A percentile compares a stretch with the other conserved stretches of the same genome.
phyloP scores from a whole-genome alignment of 1,140 invertebrate species.

The Chlorops oryzae region DNA sequence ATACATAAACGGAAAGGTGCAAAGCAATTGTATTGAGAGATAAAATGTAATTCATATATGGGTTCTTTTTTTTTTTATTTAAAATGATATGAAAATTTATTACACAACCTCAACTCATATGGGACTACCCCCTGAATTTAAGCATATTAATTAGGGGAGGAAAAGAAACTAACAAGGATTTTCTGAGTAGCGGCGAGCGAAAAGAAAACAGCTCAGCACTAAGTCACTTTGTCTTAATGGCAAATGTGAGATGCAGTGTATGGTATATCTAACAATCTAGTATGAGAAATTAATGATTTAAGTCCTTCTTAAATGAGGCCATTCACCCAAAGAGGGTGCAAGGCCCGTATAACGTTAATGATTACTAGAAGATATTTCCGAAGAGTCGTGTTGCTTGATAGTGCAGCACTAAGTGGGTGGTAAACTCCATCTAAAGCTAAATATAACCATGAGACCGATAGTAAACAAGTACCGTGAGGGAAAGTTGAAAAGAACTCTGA shows the following conservation, averaged over 20 bases:
- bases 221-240: slow-evolving; percentile 23
- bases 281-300: slow-evolving; percentile 42
- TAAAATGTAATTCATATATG: no score
- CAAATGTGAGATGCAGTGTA: slow-evolving; percentile 27
- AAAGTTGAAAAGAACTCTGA: slow-evolving; percentile 14
- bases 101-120: slow-evolving; percentile 61
- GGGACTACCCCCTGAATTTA: slow-evolving; percentile 67
- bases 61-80: slow-evolving; percentile 14
- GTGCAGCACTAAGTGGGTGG: slow-evolving; percentile 74
- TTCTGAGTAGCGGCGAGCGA: slow-evolving; percentile 81
- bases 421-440: slow-evolving; percentile 16
- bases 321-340: slow-evolving; percentile 61
- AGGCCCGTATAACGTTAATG: slow-evolving; percentile 58
- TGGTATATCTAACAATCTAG: slow-evolving; percentile 23
- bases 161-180: slow-evolving; percentile 90
- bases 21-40: no score
- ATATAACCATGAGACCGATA: slow-evolving; percentile 3
- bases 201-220: slow-evolving; percentile 51
- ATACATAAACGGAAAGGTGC: no score
- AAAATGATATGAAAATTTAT: slow-evolving; percentile 8
- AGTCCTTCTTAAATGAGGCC: slow-evolving; percentile 33
- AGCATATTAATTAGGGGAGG: slow-evolving; percentile 51
- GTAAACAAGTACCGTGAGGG: slow-evolving; percentile 10
- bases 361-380: slow-evolving; percentile 55
- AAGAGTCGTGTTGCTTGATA: slow-evolving; percentile 66